A percentile compares a stretch with the other conserved stretches of the same genome.
phyloP scores from a whole-genome alignment of 1,140 invertebrate species.

The Drosophila nannoptera region DNA sequence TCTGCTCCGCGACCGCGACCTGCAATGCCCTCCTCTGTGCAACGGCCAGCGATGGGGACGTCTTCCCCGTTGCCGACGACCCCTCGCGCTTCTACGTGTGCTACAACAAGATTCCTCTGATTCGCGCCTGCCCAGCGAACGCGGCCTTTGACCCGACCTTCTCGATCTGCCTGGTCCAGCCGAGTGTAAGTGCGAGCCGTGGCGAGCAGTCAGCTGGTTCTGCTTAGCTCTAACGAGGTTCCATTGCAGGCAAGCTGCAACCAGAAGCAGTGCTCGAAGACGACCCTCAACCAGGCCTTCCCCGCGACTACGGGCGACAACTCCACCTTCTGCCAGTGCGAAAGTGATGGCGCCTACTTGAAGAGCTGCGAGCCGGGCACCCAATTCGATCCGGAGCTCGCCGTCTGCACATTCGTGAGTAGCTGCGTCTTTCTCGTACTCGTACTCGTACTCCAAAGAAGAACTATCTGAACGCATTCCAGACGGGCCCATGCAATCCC shows the following conservation, averaged over 20 bases:
- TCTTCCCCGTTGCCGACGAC: conserved; percentile 35
- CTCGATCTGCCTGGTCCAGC: conserved; percentile 35
- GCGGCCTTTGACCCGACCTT: not conserved
- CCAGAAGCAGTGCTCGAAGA: conserved; percentile 44
- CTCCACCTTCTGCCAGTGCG: conserved; percentile 49
- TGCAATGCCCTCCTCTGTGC: conserved; percentile 38
- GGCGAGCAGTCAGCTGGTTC: too few species aligned
- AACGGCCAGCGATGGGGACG: conserved; percentile 19
- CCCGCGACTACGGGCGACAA: conserved; percentile 36
- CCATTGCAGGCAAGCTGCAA: conserved; percentile 41
- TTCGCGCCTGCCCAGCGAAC: conserved; percentile 34
- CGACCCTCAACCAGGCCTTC: conserved; percentile 19
- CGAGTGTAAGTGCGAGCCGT: conserved; percentile 53
- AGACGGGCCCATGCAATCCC: conserved; percentile 62
- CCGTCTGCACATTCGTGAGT: conserved; percentile 49
- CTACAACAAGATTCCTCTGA: conserved; percentile 20
- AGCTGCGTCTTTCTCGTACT: too few species aligned
- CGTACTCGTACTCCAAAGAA: too few species aligned
- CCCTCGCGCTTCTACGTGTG: conserved; percentile 47
- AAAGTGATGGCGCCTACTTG: conserved; percentile 38
- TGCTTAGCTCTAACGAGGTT: not conserved
- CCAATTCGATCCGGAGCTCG: conserved; percentile 1
- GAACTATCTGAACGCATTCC: not conserved
- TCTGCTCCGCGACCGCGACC: conserved; percentile 25
- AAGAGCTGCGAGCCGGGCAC: conserved; percentile 34